These are phyloP conservation scores for Platichthys stellatus DNA, from an alignment of 2,113 vertebrate genomes.

Conservation along the genomic window DNA sequence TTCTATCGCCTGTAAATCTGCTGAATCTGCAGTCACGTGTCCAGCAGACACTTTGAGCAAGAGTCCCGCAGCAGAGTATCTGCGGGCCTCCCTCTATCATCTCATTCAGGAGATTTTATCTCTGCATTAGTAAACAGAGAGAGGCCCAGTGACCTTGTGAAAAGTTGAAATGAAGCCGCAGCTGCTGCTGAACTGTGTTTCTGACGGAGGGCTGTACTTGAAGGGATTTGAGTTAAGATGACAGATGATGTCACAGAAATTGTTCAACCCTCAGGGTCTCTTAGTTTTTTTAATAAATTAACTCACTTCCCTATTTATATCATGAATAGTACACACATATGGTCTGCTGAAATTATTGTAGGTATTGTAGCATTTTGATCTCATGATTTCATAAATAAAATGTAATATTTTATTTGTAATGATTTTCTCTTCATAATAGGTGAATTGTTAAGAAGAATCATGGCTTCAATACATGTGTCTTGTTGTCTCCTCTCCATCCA, in stretches of 20 bases:
- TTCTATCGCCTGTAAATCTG: neutral
- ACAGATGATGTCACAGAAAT: constrained; percentile 10
- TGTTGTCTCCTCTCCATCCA: constrained; percentile 56
- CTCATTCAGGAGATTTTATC: neutral
- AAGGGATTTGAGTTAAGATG: constrained; percentile 27
- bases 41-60: neutral
- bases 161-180: neutral
- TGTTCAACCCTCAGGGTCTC: constrained; percentile 5
- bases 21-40: neutral
- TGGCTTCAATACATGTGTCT: neutral
- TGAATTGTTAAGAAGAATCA: neutral
- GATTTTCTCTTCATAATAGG: too few relatives aligned
- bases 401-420: neutral
- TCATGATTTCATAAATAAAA: neutral
- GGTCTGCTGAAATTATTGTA: too few relatives aligned
- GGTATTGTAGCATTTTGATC: neutral
- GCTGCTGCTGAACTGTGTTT: neutral
- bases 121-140: neutral
- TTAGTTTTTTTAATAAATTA: neutral
- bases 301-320: neutral
- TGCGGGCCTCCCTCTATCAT: neutral
- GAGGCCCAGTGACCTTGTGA: neutral
- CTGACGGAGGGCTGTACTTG: neutral
- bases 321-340: neutral
- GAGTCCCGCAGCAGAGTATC: neutral